Conservation (phyloP, 35 echinoderm and acorn worm species). For the Nesometra sesokonis region DNA sequence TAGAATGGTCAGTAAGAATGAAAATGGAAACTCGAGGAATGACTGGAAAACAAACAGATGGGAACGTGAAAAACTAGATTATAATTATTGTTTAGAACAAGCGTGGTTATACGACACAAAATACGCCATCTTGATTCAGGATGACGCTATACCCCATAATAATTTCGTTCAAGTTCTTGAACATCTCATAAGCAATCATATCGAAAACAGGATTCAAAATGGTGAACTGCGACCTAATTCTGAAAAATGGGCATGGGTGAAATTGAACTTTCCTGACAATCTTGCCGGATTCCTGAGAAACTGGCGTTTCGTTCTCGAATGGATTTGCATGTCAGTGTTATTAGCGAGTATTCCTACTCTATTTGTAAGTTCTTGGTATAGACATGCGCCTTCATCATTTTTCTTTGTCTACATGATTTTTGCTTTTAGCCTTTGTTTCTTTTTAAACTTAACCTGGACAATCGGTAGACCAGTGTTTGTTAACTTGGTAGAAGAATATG, state of each 20-base stretch:
- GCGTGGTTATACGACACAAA: slow-evolving; percentile 32
- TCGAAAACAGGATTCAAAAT: slow-evolving; percentile 30
- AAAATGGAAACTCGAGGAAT: neutral
- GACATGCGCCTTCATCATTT: neutral
- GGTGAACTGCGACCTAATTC: slow-evolving; percentile 1
- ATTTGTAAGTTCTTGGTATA: neutral
- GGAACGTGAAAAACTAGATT: slow-evolving; percentile 64
- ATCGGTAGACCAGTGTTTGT: slow-evolving; percentile 52
- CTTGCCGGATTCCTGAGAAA: slow-evolving; percentile 50
- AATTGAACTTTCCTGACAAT: slow-evolving; percentile 72
- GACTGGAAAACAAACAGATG: neutral
- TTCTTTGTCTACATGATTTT: slow-evolving; percentile 18
- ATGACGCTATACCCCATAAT: slow-evolving; percentile 59
- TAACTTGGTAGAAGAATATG: neutral
- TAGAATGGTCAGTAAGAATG: slow-evolving; percentile 22
- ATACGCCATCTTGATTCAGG: slow-evolving; percentile 74
- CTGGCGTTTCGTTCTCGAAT: slow-evolving; percentile 60
- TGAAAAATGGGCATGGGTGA: slow-evolving; percentile 73
- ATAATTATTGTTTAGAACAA: slow-evolving; percentile 51
- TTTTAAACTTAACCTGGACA: slow-evolving; percentile 17
- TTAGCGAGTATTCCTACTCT: slow-evolving; percentile 23
- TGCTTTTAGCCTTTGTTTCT: slow-evolving; percentile 40
- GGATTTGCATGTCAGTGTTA: slow-evolving; percentile 41
- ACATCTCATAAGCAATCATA: slow-evolving; percentile 28
- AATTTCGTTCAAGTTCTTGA: slow-evolving; percentile 59